Percentiles rank a stretch among this genome's conserved stretches.
Evolutionary conservation across 2,888 invertebrate species (phyloP).

Genomic region (Xestia sexstrigata): DNA sequence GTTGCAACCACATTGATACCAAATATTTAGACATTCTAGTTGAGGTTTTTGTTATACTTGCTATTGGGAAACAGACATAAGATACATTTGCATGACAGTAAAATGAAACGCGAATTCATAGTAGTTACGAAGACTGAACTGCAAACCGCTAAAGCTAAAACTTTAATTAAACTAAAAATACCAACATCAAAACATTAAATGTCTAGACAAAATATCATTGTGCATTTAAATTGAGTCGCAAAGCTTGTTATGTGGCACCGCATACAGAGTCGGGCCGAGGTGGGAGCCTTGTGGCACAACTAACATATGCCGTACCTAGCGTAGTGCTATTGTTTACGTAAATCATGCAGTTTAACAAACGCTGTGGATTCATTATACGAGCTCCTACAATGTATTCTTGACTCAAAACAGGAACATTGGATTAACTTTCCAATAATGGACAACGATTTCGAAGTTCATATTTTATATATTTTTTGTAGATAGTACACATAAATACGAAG

Average conservation of each 20-base stretch:
- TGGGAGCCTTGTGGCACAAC: slow-evolving; percentile 45
- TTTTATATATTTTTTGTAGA: too few relatives aligned
- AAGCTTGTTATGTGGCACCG: slow-evolving; percentile 34
- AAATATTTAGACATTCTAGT: slow-evolving; percentile 10
- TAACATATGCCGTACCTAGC: too few relatives aligned
- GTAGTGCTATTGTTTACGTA: slow-evolving; percentile 53
- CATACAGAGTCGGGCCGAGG: slow-evolving; percentile 27
- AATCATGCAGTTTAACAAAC: slow-evolving; percentile 62
- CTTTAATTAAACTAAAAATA: slow-evolving; percentile 58
- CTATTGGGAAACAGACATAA: neutral
- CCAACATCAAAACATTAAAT: slow-evolving; percentile 22
- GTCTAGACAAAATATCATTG: slow-evolving; percentile 56
- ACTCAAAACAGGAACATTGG: slow-evolving; percentile 4
- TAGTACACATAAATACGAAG: too few relatives aligned
- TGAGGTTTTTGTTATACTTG: neutral
- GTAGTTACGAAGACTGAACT: neutral
- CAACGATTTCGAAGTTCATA: too few relatives aligned
- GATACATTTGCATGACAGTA: neutral
- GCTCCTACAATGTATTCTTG: slow-evolving; percentile 41
- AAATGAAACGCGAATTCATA: slow-evolving; percentile 12
- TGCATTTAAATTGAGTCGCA: slow-evolving; percentile 54
- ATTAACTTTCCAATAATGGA: too few relatives aligned
- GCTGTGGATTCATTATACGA: slow-evolving; percentile 44
- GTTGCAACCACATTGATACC: neutral
- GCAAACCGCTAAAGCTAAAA: slow-evolving; percentile 24